A percentile compares a stretch with the other conserved stretches of the same genome.
Conservation (phyloP, 2,113 vertebrate genomes). For the Serilophus lunatus region DNA sequence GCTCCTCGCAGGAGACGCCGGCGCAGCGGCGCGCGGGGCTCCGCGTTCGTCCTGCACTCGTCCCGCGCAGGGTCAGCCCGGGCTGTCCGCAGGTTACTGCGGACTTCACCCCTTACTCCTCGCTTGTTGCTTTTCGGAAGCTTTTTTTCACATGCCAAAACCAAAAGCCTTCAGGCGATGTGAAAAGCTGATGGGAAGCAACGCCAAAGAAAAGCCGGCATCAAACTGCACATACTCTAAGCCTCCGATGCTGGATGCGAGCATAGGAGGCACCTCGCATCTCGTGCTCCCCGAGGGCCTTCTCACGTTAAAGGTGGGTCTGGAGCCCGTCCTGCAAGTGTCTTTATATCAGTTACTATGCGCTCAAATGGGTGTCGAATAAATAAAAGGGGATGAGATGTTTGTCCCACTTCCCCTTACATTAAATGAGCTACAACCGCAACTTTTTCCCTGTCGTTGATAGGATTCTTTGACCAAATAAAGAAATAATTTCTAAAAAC, state of each 20-base stretch:
- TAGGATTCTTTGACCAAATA: conserved; percentile 12
- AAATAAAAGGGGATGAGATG: neutral
- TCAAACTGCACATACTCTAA: neutral
- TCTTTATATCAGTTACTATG: neutral
- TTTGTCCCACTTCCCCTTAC: neutral
- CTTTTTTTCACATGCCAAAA: neutral
- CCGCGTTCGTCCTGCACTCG: neutral
- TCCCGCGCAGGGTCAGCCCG: neutral
- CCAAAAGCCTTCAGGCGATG: neutral
- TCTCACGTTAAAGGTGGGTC: neutral
- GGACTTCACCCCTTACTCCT: neutral
- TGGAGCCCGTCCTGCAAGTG: neutral
- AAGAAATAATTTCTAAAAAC: neutral
- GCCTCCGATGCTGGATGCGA: neutral
- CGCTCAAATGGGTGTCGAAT: neutral
- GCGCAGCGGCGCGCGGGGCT: neutral
- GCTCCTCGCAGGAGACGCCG: neutral
- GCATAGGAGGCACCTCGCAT: neutral
- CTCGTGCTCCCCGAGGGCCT: neutral
- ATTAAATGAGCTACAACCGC: neutral
- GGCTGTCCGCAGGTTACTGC: neutral
- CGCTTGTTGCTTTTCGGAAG: neutral
- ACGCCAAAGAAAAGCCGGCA: neutral
- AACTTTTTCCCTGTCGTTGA: neutral
- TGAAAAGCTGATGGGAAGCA: neutral